These are phyloP conservation scores for Palythoa grandis DNA, from an alignment of 92 coral and sea anemone genomes.

Conservation along the genomic window DNA sequence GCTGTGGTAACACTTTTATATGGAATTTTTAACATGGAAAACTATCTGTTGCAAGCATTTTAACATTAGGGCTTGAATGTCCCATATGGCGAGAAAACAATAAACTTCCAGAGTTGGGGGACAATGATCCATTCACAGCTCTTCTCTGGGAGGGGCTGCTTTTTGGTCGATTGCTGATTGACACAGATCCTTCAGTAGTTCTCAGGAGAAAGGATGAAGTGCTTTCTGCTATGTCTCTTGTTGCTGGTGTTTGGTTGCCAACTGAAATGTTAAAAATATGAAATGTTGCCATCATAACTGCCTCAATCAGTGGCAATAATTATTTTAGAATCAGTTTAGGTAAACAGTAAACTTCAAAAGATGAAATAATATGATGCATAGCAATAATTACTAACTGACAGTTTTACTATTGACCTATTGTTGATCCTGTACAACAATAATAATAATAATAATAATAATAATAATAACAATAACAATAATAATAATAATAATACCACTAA, in stretches of 20 bases:
- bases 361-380: too few species aligned
- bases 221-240: background rate
- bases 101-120: slow-evolving; percentile 25
- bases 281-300: background rate
- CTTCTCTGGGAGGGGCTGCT: background rate
- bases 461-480: too few species aligned
- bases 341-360: too few species aligned
- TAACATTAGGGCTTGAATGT: slow-evolving; percentile 35
- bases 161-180: slow-evolving; percentile 22
- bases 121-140: background rate
- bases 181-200: background rate
- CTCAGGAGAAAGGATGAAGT: background rate
- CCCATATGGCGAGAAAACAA: slow-evolving; percentile 37
- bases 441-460: too few species aligned
- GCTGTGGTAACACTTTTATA: background rate
- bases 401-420: too few species aligned
- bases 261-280: background rate
- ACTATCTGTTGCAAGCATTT: slow-evolving; percentile 20
- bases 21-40: background rate
- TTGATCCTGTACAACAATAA: too few species aligned
- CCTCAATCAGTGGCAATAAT: too few species aligned
- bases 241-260: background rate
- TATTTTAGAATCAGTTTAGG: too few species aligned
- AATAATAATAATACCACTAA: too few species aligned
- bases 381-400: too few species aligned